These are phyloP conservation scores for Equus przewalskii DNA, from an alignment of 2,113 vertebrate species.

Conservation along the genomic window DNA sequence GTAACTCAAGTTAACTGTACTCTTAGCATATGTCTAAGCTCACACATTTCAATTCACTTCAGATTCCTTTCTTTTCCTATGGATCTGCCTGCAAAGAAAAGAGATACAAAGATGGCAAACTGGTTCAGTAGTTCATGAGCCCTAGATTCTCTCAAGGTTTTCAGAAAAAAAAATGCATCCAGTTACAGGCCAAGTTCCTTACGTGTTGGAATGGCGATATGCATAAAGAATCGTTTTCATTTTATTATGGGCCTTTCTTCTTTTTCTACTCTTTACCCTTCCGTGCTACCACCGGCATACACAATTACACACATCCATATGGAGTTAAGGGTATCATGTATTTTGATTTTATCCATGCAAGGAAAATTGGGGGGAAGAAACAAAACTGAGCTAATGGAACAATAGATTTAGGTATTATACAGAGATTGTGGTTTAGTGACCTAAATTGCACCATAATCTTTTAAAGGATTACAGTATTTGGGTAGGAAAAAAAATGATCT, in stretches of 20 bases:
- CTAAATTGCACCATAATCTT: slow-evolving; percentile 68
- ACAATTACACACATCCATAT: background rate
- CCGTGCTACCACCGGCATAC: background rate
- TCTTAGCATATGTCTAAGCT: slow-evolving; percentile 80
- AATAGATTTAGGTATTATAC: slow-evolving; percentile 47
- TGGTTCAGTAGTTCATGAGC: slow-evolving; percentile 45
- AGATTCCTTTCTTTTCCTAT: slow-evolving; percentile 63
- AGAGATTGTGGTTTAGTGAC: slow-evolving; percentile 70
- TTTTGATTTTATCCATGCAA: slow-evolving; percentile 49
- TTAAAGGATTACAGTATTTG: slow-evolving; percentile 62
- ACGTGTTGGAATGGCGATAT: background rate
- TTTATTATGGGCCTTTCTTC: background rate
- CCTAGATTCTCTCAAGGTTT: slow-evolving; percentile 1
- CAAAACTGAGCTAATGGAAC: slow-evolving; percentile 59
- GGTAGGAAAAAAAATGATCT: slow-evolving; percentile 28
- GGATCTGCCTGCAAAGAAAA: slow-evolving; percentile 35
- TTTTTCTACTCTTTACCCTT: background rate
- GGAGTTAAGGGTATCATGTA: background rate
- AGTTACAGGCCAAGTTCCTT: background rate
- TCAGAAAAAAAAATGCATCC: background rate
- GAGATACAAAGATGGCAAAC: slow-evolving; percentile 38
- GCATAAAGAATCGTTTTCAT: background rate
- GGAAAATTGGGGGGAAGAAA: background rate
- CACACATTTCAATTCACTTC: slow-evolving; percentile 80
- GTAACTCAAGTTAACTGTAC: slow-evolving; percentile 78